These are phyloP conservation scores for Leucophora obtusa DNA, from an alignment of 2,888 invertebrate genomes.

Conservation along the genomic window DNA sequence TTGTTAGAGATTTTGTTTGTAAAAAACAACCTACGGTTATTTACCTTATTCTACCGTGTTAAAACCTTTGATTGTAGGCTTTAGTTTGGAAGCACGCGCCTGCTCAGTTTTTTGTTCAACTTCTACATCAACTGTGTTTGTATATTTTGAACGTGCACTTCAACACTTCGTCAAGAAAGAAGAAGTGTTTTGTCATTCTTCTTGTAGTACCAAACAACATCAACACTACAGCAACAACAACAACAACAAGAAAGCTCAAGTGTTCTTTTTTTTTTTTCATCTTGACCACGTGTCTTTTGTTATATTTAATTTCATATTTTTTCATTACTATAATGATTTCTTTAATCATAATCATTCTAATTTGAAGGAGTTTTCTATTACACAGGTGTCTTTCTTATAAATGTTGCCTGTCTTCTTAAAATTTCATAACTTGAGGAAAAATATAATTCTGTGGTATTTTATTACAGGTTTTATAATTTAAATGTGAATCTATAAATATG, in stretches of 20 bases:
- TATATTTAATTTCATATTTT: slow-evolving; percentile 35
- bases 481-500: neutral
- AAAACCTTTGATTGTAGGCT: slow-evolving; percentile 54
- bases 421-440: too few relatives aligned
- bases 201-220: slow-evolving; percentile 21
- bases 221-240: neutral
- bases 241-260: slow-evolving; percentile 42
- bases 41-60: slow-evolving; percentile 57
- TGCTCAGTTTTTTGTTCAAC: slow-evolving; percentile 14
- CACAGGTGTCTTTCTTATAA: slow-evolving; percentile 28
- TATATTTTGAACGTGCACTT: slow-evolving; percentile 45
- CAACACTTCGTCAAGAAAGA: slow-evolving; percentile 36
- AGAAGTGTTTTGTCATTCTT: slow-evolving; percentile 63
- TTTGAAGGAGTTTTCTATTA: slow-evolving; percentile 53
- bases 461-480: too few relatives aligned
- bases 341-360: slow-evolving; percentile 58
- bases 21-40: slow-evolving; percentile 45
- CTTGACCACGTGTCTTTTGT: slow-evolving; percentile 60
- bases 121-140: slow-evolving; percentile 1
- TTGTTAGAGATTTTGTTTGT: slow-evolving; percentile 2
- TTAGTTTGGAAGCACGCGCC: slow-evolving; percentile 59
- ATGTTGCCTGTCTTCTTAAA: neutral
- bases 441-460: neutral
- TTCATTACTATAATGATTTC: slow-evolving; percentile 44
- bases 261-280: slow-evolving; percentile 33